Evolutionary conservation across 92 coral and sea anemone species (phyloP).

Genomic region (Epizoanthus stellaris): DNA sequence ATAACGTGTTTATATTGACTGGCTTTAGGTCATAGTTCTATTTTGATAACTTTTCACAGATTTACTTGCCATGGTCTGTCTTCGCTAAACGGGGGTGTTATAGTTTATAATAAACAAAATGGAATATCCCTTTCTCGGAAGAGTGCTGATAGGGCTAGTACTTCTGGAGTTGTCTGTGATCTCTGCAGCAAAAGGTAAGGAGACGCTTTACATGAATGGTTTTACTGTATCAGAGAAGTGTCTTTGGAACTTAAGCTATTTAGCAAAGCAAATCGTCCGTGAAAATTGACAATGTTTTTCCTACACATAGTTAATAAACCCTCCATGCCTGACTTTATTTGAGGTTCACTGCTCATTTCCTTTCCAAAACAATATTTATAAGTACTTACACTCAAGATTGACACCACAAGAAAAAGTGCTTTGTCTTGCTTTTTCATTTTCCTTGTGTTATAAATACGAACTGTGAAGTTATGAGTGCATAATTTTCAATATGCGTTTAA

Average conservation of each 20-base stretch:
- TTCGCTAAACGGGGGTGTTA: slow-evolving; percentile 11
- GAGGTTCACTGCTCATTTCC: too few species aligned
- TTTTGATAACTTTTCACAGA: slow-evolving; percentile 5
- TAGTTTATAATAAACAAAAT: slow-evolving; percentile 26
- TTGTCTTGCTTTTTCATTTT: too few species aligned
- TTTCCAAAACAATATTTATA: too few species aligned
- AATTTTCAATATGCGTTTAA: too few species aligned
- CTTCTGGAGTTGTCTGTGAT: slow-evolving; percentile 1
- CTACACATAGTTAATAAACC: too few species aligned
- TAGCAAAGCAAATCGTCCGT: too few species aligned
- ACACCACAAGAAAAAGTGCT: too few species aligned
- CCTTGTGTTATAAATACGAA: too few species aligned
- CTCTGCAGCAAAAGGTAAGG: slow-evolving; percentile 27
- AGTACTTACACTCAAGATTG: too few species aligned
- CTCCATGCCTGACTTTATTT: too few species aligned
- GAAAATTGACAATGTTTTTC: too few species aligned
- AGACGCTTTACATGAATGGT: background rate
- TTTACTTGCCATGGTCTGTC: slow-evolving; percentile 6
- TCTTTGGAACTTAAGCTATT: background rate
- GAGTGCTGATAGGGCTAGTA: background rate
- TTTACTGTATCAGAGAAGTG: background rate
- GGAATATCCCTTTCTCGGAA: background rate
- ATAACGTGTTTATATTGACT: background rate
- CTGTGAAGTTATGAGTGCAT: too few species aligned
- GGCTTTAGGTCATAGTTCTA: slow-evolving; percentile 24